Base-by-base conservation (phyloP, 2,113 vertebrate genomes). In the Elanus axillaris region DNA sequence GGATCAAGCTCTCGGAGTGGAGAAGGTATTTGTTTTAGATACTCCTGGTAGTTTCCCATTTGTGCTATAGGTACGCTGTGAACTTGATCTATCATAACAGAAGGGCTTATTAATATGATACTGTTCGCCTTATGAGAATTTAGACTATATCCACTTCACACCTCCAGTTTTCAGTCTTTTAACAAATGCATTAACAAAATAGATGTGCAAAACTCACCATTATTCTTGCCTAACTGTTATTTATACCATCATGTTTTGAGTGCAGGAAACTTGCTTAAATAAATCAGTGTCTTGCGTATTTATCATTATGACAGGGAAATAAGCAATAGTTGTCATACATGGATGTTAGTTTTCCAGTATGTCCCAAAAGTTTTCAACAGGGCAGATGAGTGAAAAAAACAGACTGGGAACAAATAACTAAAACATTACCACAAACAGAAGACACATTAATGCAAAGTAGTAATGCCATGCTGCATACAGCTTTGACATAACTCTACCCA, bases 31-130 rank as follows among this genome's bases (percentile, higher is more conserved):
- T 99, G 98, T 97, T 99, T 99, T 53, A 99, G 98, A 96, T 99
- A 99, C 80, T 99, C 99, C 95, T 99, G 99, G 96, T 99, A 99
- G 97, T 99, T 99, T 45, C 99, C 99, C 99, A 99, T 99, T 97
- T 99, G 99, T 95, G 98, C 98, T 90, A 99, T 99, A 88, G 99
- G 99, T 85, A 99, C 98, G 18, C 99, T 99, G 97, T 99, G 99
- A 91, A 99, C 98, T 97, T 99, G 99, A 97, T 99, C 99, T 99
- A 93, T 95, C 11, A 0, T 55, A 90, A 97, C 26, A 96, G 40
- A 92, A 92, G 2, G 71, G 8, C 67, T 80, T 45, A 72, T 96
- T 79, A 97, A 77, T 21, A 72, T 7, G 29, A 81, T 36, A 75
- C 13, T 48, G 56, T 26, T 80, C 42, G 52, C 4, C 11, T 52